phyloP scores from a whole-genome alignment of 2,888 invertebrate species.

The Drosophila tripunctata region DNA sequence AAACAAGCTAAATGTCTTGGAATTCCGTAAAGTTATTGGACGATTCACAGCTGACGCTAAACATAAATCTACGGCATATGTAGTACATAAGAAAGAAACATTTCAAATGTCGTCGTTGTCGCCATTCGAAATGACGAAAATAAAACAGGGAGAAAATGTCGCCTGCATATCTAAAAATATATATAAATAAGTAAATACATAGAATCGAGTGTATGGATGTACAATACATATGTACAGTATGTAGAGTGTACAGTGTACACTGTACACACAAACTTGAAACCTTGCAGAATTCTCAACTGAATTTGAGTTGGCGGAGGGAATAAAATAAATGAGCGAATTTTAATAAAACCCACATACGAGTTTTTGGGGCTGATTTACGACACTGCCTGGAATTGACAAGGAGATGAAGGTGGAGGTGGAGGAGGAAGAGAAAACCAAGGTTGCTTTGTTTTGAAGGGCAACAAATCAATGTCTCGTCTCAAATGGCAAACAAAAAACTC shows the following conservation, averaged over 20 bases:
- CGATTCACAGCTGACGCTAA: conserved; percentile 23
- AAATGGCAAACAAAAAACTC: conserved; percentile 27
- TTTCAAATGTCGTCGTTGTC: conserved; percentile 28
- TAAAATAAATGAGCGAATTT: conserved; percentile 39
- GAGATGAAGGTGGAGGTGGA: neutral
- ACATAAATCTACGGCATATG: conserved; percentile 29
- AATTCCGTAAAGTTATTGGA: conserved; percentile 20
- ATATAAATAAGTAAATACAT: conserved; percentile 12
- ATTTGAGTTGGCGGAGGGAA: conserved; percentile 5
- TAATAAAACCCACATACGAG: conserved; percentile 34
- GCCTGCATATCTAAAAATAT: conserved; percentile 41
- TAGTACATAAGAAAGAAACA: too few relatives aligned
- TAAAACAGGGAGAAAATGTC: conserved; percentile 42
- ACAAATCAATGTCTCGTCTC: conserved; percentile 43
- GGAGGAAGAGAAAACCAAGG: neutral
- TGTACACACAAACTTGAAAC: conserved; percentile 9
- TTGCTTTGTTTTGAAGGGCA: conserved; percentile 29
- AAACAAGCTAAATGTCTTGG: neutral
- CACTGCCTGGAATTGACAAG: conserved; percentile 29
- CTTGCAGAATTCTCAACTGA: conserved; percentile 24
- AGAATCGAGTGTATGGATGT: neutral
- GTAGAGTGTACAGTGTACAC: conserved; percentile 1
- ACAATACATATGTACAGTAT: neutral
- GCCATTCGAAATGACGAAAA: conserved; percentile 29
- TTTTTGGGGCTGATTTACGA: conserved; percentile 34